phyloP scores from a whole-genome alignment of 2,888 invertebrate species.

The Drosophila sordidula region DNA sequence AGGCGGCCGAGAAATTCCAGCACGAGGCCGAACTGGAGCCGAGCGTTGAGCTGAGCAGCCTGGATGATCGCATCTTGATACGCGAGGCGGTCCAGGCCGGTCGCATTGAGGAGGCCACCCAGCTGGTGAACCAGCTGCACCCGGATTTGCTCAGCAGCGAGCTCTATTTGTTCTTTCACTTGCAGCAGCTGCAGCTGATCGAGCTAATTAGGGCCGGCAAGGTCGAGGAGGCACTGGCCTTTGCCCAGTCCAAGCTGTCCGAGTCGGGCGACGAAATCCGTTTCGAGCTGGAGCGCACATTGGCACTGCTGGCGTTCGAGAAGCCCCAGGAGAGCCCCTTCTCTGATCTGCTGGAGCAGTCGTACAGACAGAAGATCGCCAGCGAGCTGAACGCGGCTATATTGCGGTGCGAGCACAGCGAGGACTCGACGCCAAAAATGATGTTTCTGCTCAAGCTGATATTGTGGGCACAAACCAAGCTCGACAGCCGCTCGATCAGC shows the following conservation, averaged over 20 bases:
- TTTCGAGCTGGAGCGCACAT: conserved; percentile 94
- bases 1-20: conserved; percentile 98
- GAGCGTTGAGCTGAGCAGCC: conserved; percentile 91
- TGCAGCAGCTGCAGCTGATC: conserved; percentile 87
- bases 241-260: conserved; percentile 94
- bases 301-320: conserved; percentile 98
- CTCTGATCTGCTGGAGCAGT: conserved; percentile 95
- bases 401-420: conserved; percentile 95
- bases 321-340: conserved; percentile 98
- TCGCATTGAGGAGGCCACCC: conserved; percentile 95
- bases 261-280: conserved; percentile 92
- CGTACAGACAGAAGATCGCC: conserved; percentile 98
- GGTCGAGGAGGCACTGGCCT: conserved; percentile 93
- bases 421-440: conserved; percentile 95
- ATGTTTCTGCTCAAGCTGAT: conserved; percentile 96
- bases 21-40: conserved; percentile 95
- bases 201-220: conserved; percentile 87
- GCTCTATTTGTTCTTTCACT: conserved; percentile 96
- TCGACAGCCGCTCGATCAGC: conserved; percentile 97
- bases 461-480: conserved; percentile 97
- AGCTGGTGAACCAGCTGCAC: conserved; percentile 96
- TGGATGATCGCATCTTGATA: conserved; percentile 96
- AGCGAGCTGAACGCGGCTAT: conserved; percentile 99
- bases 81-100: conserved; percentile 97
- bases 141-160: conserved; percentile 98